Conservation (phyloP, 2,888 invertebrate genomes). For the Drosophila seclusa region DNA sequence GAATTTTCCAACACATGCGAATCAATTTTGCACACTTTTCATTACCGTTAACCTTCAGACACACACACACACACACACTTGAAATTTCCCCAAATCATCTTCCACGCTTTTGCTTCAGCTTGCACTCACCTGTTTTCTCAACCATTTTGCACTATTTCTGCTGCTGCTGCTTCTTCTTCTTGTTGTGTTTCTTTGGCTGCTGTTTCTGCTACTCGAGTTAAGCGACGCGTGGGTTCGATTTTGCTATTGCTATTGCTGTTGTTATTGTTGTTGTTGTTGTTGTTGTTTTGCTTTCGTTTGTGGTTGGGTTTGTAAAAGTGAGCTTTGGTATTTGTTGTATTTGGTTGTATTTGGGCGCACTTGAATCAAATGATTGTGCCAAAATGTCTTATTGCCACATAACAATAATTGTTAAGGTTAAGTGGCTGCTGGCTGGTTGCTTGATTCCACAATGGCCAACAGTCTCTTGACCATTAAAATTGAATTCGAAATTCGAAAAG, state of each 20-base stretch:
- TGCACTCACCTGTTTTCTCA: constrained; percentile 78
- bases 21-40: constrained; percentile 26
- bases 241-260: constrained; percentile 7
- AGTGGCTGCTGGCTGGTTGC: constrained; percentile 45
- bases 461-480: constrained; percentile 50
- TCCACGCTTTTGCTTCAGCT: constrained; percentile 1
- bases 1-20: constrained; percentile 10
- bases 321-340: constrained; percentile 22
- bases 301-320: constrained; percentile 46
- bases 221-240: constrained; percentile 64
- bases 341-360: constrained; percentile 47
- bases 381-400: constrained; percentile 71
- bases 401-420: constrained; percentile 77
- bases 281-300: constrained; percentile 53
- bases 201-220: constrained; percentile 54
- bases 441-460: constrained; percentile 63
- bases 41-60: constrained; percentile 33
- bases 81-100: constrained; percentile 48
- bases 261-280: constrained; percentile 6
- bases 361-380: constrained; percentile 67
- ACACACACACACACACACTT: constrained; percentile 8
- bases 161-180: neutral
- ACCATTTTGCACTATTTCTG: constrained; percentile 69
- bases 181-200: constrained; percentile 11
- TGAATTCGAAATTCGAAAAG: constrained; percentile 36